A percentile compares a stretch with the other conserved stretches of the same genome.
phyloP scores from a whole-genome alignment of 2,888 invertebrate genomes.

The Drosophila dives region DNA sequence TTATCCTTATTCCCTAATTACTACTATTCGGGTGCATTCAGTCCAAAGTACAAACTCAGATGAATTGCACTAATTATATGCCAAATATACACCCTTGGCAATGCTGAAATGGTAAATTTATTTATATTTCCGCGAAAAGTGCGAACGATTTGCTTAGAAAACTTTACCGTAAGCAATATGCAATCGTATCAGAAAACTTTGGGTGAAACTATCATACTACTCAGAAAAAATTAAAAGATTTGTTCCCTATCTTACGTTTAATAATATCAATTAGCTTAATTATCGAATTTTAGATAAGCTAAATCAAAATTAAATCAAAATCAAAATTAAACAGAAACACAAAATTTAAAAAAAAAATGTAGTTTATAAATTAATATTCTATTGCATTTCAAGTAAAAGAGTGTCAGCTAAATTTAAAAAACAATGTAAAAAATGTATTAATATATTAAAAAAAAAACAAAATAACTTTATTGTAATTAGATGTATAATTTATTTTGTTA shows the following conservation, averaged over 20 bases:
- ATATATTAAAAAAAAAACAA: neutral
- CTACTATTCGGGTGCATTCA: slow-evolving; percentile 17
- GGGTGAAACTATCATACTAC: slow-evolving; percentile 10
- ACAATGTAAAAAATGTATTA: neutral
- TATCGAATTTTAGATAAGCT: too few species aligned
- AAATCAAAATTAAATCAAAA: too few species aligned
- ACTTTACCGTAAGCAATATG: fast-evolving
- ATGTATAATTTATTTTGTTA: neutral
- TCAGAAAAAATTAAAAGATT: too few species aligned
- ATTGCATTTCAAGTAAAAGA: neutral
- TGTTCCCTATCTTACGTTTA: neutral
- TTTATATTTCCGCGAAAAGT: slow-evolving; percentile 31
- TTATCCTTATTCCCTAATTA: too few species aligned
- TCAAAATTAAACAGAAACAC: neutral
- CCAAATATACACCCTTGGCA: neutral
- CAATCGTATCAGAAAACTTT: fast-evolving
- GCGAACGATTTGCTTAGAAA: slow-evolving; percentile 38
- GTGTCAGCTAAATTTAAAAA: neutral
- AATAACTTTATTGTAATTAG: neutral
- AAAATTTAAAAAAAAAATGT: neutral
- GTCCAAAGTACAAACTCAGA: slow-evolving; percentile 3
- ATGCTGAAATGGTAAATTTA: slow-evolving; percentile 21
- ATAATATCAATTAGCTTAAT: too few species aligned
- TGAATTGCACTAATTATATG: slow-evolving; percentile 8
- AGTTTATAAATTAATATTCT: neutral